Base-by-base conservation (phyloP, 92 coral and sea anemone species). In the Paragorgia papillata region DNA sequence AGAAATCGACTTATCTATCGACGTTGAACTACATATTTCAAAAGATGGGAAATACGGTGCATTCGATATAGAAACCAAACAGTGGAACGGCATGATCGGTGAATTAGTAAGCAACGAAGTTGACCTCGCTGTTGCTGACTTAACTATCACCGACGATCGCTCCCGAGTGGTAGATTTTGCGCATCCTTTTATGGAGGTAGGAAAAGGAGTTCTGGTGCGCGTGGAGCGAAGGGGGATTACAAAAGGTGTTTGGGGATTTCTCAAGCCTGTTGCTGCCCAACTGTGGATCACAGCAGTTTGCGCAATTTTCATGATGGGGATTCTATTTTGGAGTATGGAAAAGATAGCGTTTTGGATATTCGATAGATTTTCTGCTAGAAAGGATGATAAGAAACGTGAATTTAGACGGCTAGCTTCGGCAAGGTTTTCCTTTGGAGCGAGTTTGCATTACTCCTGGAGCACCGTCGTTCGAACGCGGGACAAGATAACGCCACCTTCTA, bases 1-100 rank as follows among this genome's bases (percentile, higher is more conserved):
- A 26, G 75, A 74, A 57, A 46, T 21, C 5, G 88, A 84, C 30
- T 64, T 84, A 28, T 69, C 57, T 32, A 79, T 84, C 41, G 48
- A 64, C 1, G 63, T 69, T 62, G 91, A 87, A 26, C 22, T 90
- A 9, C 83, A 89, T 70, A 58, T 87, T 15, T 83, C 85, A 1
- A 82, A 80, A 66, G 96, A 89, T 74, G 84, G 84, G 0, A 89
- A 87, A 40, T 87, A 89, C 53, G 96, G 96, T 7, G 76, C 85
- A 10, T n/a, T 69, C 20, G 75, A 89, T 62, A 56, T 57, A 17
- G 29, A 34, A 25, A 87, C 87, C 1, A 83, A 88, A 2, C 48
- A 33, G 5, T 89, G 96, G 96, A 81, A 86, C 57, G 96, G 96
- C 9, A 80, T 89, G 90, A 87, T 89, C 12, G 90, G 90, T 6